Evolutionary conservation across 2,797 vertebrate species (phyloP).

Genomic region (Mus spretus): DNA sequence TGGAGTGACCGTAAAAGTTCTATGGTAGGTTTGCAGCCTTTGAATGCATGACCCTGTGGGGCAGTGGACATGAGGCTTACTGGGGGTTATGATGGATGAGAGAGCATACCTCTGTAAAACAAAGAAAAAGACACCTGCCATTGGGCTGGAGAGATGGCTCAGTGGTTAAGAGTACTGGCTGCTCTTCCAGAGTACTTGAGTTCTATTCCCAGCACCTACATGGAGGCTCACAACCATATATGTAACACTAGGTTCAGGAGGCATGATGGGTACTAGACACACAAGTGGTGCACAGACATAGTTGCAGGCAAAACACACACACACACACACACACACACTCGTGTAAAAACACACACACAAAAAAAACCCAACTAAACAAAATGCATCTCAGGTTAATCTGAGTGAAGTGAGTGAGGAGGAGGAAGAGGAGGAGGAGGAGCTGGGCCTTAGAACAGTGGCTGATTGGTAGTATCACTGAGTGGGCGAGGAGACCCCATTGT

Average conservation of each 20-base stretch:
- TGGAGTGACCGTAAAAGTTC: background rate
- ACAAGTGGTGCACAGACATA: background rate
- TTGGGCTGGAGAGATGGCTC: background rate
- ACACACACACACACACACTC: background rate
- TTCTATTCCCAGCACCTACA: background rate
- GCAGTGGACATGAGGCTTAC: background rate
- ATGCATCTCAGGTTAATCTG: background rate
- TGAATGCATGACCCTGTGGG: background rate
- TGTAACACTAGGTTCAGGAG: background rate
- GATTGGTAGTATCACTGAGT: background rate
- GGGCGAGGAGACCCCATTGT: background rate
- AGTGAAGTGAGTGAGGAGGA: background rate
- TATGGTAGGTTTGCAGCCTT: background rate
- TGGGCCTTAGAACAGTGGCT: background rate
- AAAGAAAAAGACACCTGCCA: background rate
- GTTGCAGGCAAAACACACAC: background rate
- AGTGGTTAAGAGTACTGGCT: background rate
- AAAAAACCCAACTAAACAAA: background rate
- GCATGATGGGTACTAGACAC: background rate
- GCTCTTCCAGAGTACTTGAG: background rate
- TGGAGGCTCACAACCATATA: no score
- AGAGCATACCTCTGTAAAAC: background rate
- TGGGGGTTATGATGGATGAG: background rate
- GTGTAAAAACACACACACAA: background rate
- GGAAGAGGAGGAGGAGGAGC: background rate